A percentile compares a stretch with the other conserved stretches of the same genome.
Evolutionary conservation across 2,888 invertebrate genomes (phyloP).

Genomic region (Desoria tigrina): DNA sequence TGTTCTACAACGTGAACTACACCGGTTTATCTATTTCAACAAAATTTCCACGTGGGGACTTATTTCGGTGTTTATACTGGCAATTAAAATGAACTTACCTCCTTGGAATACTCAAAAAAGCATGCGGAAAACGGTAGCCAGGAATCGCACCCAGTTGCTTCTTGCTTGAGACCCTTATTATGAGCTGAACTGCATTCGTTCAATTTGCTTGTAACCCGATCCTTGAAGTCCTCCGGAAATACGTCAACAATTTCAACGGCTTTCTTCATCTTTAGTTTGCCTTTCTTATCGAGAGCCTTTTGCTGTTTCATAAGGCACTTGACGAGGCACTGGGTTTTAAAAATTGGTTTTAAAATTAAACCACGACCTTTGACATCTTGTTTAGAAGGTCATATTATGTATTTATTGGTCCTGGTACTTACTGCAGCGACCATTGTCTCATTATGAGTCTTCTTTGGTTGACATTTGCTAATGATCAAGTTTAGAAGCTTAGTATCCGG

Average conservation of each 20-base stretch:
- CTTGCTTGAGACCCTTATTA: conserved; percentile 26
- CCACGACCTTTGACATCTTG: too few species aligned
- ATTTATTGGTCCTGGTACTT: too few species aligned
- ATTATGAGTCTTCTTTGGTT: conserved; percentile 5
- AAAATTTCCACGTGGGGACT: too few species aligned
- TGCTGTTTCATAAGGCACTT: conserved; percentile 37
- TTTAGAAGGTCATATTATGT: too few species aligned
- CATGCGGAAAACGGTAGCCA: conserved; percentile 35
- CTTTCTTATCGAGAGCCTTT: conserved; percentile 33
- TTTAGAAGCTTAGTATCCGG: conserved; percentile 25
- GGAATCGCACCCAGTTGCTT: conserved; percentile 31
- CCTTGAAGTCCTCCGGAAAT: conserved; percentile 21
- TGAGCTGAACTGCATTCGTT: conserved; percentile 20
- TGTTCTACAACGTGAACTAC: too few species aligned
- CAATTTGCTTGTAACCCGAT: conserved; percentile 16
- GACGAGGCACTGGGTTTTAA: conserved; percentile 24
- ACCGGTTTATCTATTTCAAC: too few species aligned
- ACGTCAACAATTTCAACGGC: conserved; percentile 12
- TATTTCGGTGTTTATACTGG: background rate
- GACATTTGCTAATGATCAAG: conserved; percentile 12
- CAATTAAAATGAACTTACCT: conserved; percentile 12
- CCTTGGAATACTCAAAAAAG: conserved; percentile 24
- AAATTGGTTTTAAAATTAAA: background rate
- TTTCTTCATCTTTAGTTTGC: conserved; percentile 29
- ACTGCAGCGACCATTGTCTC: conserved; percentile 5